Evolutionary conservation across 2,113 vertebrate genomes (phyloP), one percentile per base, ranked within the genome.

Genomic region (Cranoglanis bouderius): DNA sequence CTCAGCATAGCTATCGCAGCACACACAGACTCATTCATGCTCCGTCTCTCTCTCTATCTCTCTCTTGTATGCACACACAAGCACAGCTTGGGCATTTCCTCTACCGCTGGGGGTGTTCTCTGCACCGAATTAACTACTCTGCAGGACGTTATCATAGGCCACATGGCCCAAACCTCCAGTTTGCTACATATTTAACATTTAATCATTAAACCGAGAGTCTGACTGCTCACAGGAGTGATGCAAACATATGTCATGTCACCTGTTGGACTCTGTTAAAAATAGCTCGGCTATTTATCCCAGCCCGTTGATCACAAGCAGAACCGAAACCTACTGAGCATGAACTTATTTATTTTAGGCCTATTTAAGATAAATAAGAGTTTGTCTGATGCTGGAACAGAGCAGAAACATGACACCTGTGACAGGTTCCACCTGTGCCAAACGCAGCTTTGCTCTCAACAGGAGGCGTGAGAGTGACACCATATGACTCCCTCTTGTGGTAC

Each of bases 401-500:
- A 78, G 55, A 74, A 53, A 53, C 40, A 49, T 63, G 55, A 85
- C 72, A 85, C 82, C 88, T 85, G 82, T 70, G 80, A 87, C 49
- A 65, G 35, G n/a, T 51, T 61, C 38, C 78, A 89, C 80, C 51
- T 82, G 81, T 55, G 82, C 88, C 83, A 78, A 32, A 55, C n/a
- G 29, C 82, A 78, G 82, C 72, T 85, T 35, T 35, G n/a, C 72
- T 40, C 75, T 70, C 59, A 43, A 65, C n/a, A 67, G 82, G 67
- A 88, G 86, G 91, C n/a, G n/a, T 81, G 53, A 70, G 55, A 74
- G 82, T 65, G 82, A 84, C 35, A 89, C 87, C 77, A 77, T 80
- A 88, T 63, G 78, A 88, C 89, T 88, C 92, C 91, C 91, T 91
- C 92, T 92, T 89, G 91, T 93, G 92, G 91, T 46, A 89, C 61